Evolutionary conservation across 2,888 invertebrate species (phyloP).

Genomic region (Meteorus colon): DNA sequence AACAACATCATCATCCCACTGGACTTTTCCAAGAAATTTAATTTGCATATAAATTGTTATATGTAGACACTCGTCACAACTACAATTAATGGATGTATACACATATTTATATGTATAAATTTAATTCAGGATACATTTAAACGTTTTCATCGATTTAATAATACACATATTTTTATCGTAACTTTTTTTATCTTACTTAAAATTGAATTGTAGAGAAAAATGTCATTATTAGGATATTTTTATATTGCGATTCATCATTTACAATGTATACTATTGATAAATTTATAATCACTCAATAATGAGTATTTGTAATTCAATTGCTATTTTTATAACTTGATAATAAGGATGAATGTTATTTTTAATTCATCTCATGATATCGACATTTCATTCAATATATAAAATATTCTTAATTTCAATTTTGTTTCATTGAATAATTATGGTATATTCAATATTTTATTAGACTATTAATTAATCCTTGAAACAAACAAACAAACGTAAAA

Average conservation of each 20-base stretch:
- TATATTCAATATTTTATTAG: no score
- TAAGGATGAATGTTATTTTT: no score
- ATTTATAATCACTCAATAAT: not conserved
- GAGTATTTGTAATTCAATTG: not conserved
- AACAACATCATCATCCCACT: not conserved
- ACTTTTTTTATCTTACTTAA: not conserved
- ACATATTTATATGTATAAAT: not conserved
- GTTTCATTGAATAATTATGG: no score
- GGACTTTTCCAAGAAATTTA: constrained; percentile 27
- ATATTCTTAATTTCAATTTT: not conserved
- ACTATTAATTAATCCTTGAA: no score
- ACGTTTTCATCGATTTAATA: no score
- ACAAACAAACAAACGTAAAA: no score
- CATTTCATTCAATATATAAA: no score
- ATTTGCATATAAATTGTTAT: constrained; percentile 36
- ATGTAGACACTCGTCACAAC: constrained; percentile 16
- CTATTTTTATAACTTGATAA: no score
- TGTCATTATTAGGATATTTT: no score
- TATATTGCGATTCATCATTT: not conserved
- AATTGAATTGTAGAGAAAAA: not conserved
- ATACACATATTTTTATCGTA: not conserved
- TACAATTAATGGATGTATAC: constrained; percentile 3
- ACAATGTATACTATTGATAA: not conserved
- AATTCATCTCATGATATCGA: no score
- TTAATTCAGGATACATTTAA: not conserved